Base-by-base conservation (phyloP, 2,888 invertebrate species). In the Drosophila ezoana region DNA sequence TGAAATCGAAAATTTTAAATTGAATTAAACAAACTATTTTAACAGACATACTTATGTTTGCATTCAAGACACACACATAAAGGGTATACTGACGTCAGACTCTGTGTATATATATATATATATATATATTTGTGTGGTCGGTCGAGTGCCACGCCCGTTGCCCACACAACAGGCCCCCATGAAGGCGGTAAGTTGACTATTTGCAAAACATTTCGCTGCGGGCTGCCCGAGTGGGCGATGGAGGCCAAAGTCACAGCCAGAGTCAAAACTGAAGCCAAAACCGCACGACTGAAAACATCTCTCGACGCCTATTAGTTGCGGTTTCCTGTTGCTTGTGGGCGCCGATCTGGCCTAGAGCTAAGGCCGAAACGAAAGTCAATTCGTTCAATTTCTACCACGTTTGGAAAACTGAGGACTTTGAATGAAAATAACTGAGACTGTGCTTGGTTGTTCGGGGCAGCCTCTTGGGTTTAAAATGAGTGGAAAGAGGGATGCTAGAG, bases 251-350 rank as follows among this genome's bases (percentile, higher is more conserved):
- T 62, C 62, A 28, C 41, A 40, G 53, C 10, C 48, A 38, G 33
- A 61, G 40, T 43, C 60, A 23, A 58, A 58, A 35, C 47, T 56
- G 13, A 32, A 18, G 52, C 49, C 33, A 54, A 53, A 63, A 56
- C 75, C 75, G 41, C 74, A 63, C 56, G 32, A 51, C 43, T 53
- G 47, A 32, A 41, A 14, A 33, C 23, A 40, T 38, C 38, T 37
- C n/a, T 28, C 11, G 41, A 58, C 77, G 64, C 71, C 71, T 61
- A 56, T 76, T 61, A 66, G 52, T 61, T 74, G 79, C 64, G 79
- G 79, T 76, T 70, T 74, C 75, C 75, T 52, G 70, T 70, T 61
- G 57, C 18, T 51, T 16, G 49, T 67, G 66, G 73, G 76, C 72
- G 53, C 53, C 38, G 47, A 58, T 47, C 32, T 57, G 43, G 52